phyloP scores from a whole-genome alignment of 2,113 vertebrate species.

The Gnathonemus longibarbis region DNA sequence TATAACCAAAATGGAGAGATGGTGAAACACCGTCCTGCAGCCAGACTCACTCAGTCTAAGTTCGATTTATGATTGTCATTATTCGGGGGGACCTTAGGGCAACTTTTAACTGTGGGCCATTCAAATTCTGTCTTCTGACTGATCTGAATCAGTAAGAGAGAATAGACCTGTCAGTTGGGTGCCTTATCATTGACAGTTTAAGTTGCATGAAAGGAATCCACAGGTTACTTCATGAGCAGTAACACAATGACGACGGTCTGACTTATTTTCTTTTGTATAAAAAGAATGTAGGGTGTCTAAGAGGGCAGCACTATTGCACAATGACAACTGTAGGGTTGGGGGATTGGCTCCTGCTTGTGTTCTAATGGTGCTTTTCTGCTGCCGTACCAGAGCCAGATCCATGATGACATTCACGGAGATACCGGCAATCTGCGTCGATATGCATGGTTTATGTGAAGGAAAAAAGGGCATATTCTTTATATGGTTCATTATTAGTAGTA shows the following conservation, averaged over 20 bases:
- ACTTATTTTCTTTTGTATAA: background rate
- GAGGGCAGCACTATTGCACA: background rate
- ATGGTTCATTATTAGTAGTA: background rate
- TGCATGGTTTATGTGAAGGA: background rate
- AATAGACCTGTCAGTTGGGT: background rate
- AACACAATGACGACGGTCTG: background rate
- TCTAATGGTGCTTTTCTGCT: background rate
- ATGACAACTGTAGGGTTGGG: background rate
- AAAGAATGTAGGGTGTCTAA: background rate
- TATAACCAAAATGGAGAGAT: background rate
- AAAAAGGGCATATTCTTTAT: background rate
- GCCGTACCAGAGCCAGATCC: background rate
- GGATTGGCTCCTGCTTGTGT: background rate
- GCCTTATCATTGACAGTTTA: background rate
- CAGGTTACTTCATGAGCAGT: background rate
- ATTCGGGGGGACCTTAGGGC: background rate
- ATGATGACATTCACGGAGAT: background rate
- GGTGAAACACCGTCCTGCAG: background rate
- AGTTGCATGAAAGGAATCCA: background rate
- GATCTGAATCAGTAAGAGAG: background rate
- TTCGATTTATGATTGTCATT: background rate
- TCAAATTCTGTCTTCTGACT: background rate
- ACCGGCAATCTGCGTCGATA: background rate
- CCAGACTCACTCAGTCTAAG: background rate
- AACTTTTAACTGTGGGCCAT: background rate